Conservation (phyloP, 2,888 invertebrate species). For the Agonopterix alstromeriana region DNA sequence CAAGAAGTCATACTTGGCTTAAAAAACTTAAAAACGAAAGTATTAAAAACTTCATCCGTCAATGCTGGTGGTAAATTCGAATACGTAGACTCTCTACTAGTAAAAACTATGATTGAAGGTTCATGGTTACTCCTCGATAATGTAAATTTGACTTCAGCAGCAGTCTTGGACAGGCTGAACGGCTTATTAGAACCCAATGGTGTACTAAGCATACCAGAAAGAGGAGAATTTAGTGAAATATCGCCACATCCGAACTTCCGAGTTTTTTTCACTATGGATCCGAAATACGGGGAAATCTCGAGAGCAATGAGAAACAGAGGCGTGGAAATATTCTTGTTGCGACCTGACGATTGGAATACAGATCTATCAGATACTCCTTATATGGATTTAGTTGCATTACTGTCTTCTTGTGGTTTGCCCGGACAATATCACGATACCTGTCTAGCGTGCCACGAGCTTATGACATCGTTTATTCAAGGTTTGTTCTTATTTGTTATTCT, state of each 20-base stretch:
- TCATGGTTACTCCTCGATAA: conserved; percentile 93
- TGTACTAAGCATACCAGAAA: conserved; percentile 91
- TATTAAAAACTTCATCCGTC: conserved; percentile 76
- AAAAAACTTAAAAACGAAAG: conserved; percentile 48
- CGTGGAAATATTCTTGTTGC: conserved; percentile 84
- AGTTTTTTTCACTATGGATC: conserved; percentile 96
- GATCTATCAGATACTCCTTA: conserved; percentile 48
- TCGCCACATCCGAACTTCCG: conserved; percentile 94
- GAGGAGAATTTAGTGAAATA: conserved; percentile 89
- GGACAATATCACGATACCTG: conserved; percentile 47
- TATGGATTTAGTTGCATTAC: conserved; percentile 59
- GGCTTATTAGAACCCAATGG: conserved; percentile 96
- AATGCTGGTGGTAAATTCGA: conserved; percentile 94
- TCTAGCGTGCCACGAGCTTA: conserved; percentile 52
- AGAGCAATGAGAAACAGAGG: conserved; percentile 99
- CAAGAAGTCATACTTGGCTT: conserved; percentile 43
- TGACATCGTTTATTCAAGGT: conserved; percentile 68
- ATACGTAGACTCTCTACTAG: conserved; percentile 93
- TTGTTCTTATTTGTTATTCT: not conserved
- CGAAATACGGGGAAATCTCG: conserved; percentile 96
- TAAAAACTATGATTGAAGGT: conserved; percentile 89
- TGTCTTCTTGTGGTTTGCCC: conserved; percentile 58
- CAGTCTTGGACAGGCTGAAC: conserved; percentile 97
- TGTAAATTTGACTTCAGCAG: conserved; percentile 96
- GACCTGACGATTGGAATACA: conserved; percentile 43